Base-by-base conservation (phyloP, 2,888 invertebrate genomes). In the Aromia moschata region DNA sequence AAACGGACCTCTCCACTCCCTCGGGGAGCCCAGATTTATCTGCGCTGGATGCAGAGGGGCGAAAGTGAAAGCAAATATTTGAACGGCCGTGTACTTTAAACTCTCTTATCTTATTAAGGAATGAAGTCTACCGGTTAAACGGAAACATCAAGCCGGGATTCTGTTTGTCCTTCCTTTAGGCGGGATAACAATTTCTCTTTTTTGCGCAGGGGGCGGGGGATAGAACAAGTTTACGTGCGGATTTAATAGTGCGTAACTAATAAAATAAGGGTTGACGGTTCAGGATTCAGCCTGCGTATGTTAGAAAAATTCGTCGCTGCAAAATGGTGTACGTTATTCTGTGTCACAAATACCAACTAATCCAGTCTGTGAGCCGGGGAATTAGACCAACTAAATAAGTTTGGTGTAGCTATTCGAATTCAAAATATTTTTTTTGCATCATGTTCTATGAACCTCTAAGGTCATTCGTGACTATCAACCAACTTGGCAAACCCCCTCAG, bases 71-170 rank as follows among this genome's bases (percentile, higher is more conserved):
- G 60, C 57, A 70, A 70, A 70, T 69, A 69, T 70, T 69, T 68
- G 61, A 65, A 56, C 56, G 68, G 58, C 47, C 67, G 70, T 71
- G 68, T 72, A 65, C 68, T 72, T 65, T 71, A 71, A 67, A 72
- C 57, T 70, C 69, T 71, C 69, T 74, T 73, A 73, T 73, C 76
- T 75, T 75, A 73, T 72, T 74, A 74, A 65, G 60, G 65, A 47
- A 51, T 56, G 45, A 53, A 56, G 64, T 60, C 46, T 52, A 47
- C 63, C 61, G 64, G 62, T 38, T 66, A 67, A 69, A 62, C 62
- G 64, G 64, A 67, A 69, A 67, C 62, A 67, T 70, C 67, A 62
- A 65, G 64, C 67, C 59, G 67, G 64, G 60, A 64, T 69, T 63
- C 58, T 69, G 69, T 65, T 67, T 70, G 65, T 64, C 53, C 60